These are phyloP conservation scores for Apodemia hepburni DNA, from an alignment of 2,888 invertebrate species.

Conservation along the genomic window DNA sequence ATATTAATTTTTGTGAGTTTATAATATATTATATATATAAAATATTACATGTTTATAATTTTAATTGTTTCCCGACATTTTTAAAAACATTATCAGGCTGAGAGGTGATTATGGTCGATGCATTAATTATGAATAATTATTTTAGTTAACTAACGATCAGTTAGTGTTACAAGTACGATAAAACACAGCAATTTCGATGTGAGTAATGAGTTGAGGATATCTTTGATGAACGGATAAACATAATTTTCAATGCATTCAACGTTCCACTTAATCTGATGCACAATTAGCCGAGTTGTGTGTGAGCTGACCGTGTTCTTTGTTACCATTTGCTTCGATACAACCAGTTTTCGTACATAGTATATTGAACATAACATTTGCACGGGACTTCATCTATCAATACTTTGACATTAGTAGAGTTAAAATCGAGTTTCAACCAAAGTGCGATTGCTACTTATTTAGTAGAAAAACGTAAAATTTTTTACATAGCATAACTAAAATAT, in stretches of 20 bases:
- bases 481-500: too few relatives aligned
- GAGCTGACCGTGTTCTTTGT: slow-evolving; percentile 50
- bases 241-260: slow-evolving; percentile 30
- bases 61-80: too few relatives aligned
- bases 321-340: slow-evolving; percentile 10
- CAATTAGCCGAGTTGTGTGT: slow-evolving; percentile 49
- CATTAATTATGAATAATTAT: too few relatives aligned
- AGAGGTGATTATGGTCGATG: too few relatives aligned
- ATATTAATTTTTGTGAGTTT: too few relatives aligned
- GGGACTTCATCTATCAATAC: neutral
- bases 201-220: slow-evolving; percentile 3
- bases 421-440: too few relatives aligned
- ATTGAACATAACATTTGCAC: neutral
- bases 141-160: neutral
- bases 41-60: too few relatives aligned
- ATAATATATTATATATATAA: too few relatives aligned
- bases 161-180: neutral
- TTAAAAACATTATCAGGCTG: too few relatives aligned
- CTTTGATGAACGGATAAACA: slow-evolving; percentile 14
- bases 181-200: neutral
- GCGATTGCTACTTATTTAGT: too few relatives aligned
- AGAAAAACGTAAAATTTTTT: too few relatives aligned
- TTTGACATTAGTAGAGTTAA: too few relatives aligned
- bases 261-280: slow-evolving; percentile 37
- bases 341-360: neutral